These are phyloP conservation scores for Amphimedon queenslandica DNA, from an alignment of 37 sponge, comb jelly and placozoan genomes.

Conservation along the genomic window DNA sequence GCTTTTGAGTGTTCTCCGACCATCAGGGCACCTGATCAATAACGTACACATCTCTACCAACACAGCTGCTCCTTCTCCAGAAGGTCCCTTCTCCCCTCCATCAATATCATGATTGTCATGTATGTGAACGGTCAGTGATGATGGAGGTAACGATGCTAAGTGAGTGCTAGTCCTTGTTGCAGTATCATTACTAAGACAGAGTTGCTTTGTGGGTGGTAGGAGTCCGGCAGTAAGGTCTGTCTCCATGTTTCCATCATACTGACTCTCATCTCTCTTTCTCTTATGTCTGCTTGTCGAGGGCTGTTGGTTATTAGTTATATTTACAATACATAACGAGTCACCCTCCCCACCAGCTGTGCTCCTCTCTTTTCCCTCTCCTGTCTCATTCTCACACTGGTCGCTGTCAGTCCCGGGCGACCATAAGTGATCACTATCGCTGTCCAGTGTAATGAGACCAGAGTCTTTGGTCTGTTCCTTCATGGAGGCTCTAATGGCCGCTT, in stretches of 20 bases:
- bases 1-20: slow-evolving; percentile 37
- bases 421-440: slow-evolving; percentile 38
- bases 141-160: neutral
- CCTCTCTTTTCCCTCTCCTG: neutral
- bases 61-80: neutral
- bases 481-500: slow-evolving; percentile 79
- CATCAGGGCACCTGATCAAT: slow-evolving; percentile 65
- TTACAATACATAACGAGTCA: neutral
- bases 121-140: neutral
- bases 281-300: neutral
- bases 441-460: neutral
- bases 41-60: slow-evolving; percentile 7
- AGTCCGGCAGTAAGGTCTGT: neutral
- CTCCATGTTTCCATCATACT: neutral
- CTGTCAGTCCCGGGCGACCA: slow-evolving; percentile 11
- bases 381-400: slow-evolving; percentile 21
- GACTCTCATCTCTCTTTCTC: neutral
- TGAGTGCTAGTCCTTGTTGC: neutral
- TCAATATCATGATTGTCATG: neutral
- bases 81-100: neutral
- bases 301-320: neutral
- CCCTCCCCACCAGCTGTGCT: neutral
- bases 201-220: neutral
- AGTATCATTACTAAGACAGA: neutral
- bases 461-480: slow-evolving; percentile 18